A percentile compares a stretch with the other conserved stretches of the same genome.
These are phyloP conservation scores for Resseliella maxima DNA, from an alignment of 2,888 invertebrate genomes.

Conservation along the genomic window DNA sequence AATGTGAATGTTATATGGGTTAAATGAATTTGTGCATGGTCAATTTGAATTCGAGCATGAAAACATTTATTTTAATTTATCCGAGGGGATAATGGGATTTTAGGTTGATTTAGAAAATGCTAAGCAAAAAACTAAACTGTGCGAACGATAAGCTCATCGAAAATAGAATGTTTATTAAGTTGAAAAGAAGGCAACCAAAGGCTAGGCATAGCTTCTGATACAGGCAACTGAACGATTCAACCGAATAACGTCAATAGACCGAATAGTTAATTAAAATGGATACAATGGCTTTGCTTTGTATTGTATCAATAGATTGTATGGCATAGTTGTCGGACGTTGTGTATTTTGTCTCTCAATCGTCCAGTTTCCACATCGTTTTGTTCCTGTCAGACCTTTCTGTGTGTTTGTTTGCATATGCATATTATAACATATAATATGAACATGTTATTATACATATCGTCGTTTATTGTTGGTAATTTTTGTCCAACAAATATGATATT, in stretches of 20 bases:
- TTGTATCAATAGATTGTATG: not conserved
- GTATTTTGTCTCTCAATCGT: not conserved
- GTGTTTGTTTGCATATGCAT: not conserved
- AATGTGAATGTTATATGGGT: conserved; percentile 8
- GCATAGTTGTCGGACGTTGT: not conserved
- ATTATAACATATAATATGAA: not conserved
- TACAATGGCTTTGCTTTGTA: conserved; percentile 13
- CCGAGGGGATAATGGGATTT: conserved; percentile 45
- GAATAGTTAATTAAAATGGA: conserved; percentile 45
- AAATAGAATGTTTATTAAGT: conserved; percentile 53
- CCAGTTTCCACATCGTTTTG: not conserved
- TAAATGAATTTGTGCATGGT: conserved; percentile 51
- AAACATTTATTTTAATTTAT: conserved; percentile 53
- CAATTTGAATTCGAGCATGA: conserved; percentile 49
- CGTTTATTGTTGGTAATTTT: not conserved
- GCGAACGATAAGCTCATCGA: conserved; percentile 46
- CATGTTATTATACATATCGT: not conserved
- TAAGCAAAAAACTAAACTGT: conserved; percentile 39
- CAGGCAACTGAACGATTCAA: not conserved
- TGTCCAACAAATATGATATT: conserved; percentile 43
- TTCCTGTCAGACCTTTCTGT: not conserved
- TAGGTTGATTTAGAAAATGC: conserved; percentile 48
- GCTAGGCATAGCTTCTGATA: not conserved
- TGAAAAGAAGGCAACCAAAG: not conserved
- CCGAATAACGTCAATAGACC: conserved; percentile 36